Conservation (phyloP, 2,797 vertebrate genomes). For the Hybognathus amarus region DNA sequence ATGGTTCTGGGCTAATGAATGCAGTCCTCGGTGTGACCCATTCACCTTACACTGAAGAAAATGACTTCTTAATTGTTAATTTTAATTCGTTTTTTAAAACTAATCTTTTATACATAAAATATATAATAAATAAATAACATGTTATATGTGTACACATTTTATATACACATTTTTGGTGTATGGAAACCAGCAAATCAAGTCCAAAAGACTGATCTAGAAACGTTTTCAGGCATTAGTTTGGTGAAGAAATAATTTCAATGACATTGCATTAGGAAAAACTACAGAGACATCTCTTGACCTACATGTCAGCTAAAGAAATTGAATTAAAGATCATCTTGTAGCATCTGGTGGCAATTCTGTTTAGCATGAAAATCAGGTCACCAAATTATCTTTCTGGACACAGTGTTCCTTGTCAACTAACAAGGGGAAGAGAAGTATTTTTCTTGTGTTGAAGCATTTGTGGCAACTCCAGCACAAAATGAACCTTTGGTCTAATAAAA, state of each 20-base stretch:
- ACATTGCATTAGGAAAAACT: not conserved
- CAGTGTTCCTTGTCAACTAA: not conserved
- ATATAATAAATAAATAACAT: no score
- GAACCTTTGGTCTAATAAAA: no score
- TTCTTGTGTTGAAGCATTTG: not conserved
- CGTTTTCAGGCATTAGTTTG: not conserved
- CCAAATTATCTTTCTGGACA: constrained; percentile 19
- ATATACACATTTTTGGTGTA: no score
- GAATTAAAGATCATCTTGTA: constrained; percentile 2
- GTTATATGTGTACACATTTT: no score
- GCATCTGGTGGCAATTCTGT: constrained; percentile 7
- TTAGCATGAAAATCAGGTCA: not conserved
- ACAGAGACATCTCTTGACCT: constrained; percentile 19
- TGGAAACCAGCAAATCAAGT: not conserved
- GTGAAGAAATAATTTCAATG: not conserved
- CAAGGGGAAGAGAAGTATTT: not conserved
- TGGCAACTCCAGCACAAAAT: not conserved
- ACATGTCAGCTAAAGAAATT: constrained; percentile 14
- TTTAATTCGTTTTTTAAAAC: no score
- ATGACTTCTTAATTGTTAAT: no score
- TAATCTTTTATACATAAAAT: no score
- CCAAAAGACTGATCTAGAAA: not conserved
- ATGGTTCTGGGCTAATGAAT: not conserved
- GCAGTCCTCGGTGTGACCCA: not conserved
- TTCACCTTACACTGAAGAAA: not conserved